Evolutionary conservation across 2,797 vertebrate species (phyloP).

Genomic region (Anniella stebbinsi): DNA sequence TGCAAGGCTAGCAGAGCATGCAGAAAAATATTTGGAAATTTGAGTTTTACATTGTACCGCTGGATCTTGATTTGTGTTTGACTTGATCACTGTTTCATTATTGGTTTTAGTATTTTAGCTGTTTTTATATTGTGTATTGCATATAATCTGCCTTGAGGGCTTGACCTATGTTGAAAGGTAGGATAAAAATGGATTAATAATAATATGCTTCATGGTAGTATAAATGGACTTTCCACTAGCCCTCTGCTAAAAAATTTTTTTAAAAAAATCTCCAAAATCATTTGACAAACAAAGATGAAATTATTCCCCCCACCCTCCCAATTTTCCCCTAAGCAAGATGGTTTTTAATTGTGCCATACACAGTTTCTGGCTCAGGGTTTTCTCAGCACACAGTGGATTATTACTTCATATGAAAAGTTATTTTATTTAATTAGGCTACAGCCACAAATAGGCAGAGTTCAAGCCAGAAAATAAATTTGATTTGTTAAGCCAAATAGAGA

Average conservation of each 20-base stretch:
- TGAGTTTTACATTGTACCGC: background rate
- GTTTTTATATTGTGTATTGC: background rate
- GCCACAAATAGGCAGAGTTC: constrained; percentile 19
- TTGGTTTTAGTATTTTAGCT: background rate
- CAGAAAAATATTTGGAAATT: constrained; percentile 9
- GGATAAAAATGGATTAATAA: background rate
- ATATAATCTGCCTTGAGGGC: background rate
- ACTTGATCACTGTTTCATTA: background rate
- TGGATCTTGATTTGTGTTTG: background rate
- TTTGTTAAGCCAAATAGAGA: constrained; percentile 24
- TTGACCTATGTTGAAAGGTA: background rate
- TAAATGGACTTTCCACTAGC: background rate
- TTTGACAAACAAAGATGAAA: background rate
- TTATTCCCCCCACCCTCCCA: background rate
- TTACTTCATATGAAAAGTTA: constrained; percentile 21
- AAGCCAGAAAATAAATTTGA: constrained; percentile 40
- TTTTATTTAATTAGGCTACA: constrained; percentile 42
- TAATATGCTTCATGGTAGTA: background rate
- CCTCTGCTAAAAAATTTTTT: background rate
- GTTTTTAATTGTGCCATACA: constrained; percentile 12
- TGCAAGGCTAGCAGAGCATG: background rate
- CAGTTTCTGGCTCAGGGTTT: constrained; percentile 13
- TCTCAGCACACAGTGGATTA: constrained; percentile 9
- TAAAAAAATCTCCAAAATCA: background rate
- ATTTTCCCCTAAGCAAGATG: background rate